A percentile compares a stretch with the other conserved stretches of the same genome.
phyloP scores from a whole-genome alignment of 2,888 invertebrate species.

The Crossocerus cetratus region DNA sequence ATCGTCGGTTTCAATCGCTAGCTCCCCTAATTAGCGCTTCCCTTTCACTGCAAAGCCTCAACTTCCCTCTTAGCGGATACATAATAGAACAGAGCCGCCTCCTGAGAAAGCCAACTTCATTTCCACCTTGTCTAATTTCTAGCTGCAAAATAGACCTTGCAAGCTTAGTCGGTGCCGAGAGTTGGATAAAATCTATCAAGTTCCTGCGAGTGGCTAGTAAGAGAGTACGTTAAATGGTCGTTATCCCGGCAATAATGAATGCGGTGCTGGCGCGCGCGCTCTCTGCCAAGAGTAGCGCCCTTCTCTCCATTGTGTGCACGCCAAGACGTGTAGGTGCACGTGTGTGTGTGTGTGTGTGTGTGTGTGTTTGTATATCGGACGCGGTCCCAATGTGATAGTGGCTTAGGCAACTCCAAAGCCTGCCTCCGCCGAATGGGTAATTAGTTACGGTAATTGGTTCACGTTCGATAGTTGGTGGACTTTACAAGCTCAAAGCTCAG shows the following conservation, averaged over 20 bases:
- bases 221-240: slow-evolving; percentile 6
- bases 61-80: no score
- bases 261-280: neutral
- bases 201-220: slow-evolving; percentile 19
- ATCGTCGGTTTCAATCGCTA: slow-evolving; percentile 22
- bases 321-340: no score
- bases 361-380: neutral
- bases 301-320: neutral
- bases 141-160: no score
- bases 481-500: slow-evolving; percentile 57
- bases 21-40: slow-evolving; percentile 3
- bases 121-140: no score
- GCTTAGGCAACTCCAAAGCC: slow-evolving; percentile 52
- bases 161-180: neutral
- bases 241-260: slow-evolving; percentile 11
- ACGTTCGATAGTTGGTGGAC: slow-evolving; percentile 61
- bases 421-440: slow-evolving; percentile 55
- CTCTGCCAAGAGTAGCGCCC: neutral
- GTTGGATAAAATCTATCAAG: slow-evolving; percentile 17
- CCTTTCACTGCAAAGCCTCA: no score
- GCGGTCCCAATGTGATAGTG: slow-evolving; percentile 28
- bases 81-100: no score
- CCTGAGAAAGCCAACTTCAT: no score
- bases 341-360: no score
- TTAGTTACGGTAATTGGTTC: slow-evolving; percentile 63